These are phyloP conservation scores for Dipus sagitta DNA, from an alignment of 2,797 vertebrate genomes.

Conservation along the genomic window DNA sequence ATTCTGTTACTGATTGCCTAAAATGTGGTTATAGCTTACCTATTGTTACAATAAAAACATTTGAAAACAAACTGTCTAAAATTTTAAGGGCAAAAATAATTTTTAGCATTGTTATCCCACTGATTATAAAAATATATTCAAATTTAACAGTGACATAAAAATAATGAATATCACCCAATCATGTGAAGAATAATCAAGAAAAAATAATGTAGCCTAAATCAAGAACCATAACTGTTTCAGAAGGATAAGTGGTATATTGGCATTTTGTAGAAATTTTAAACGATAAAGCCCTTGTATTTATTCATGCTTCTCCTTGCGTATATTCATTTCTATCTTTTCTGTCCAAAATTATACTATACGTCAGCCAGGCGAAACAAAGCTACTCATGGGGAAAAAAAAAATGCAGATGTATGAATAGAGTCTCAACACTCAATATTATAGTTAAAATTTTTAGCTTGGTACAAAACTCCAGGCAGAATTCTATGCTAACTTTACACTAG, in stretches of 20 bases:
- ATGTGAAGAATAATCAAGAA: not conserved
- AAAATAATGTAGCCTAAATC: not conserved
- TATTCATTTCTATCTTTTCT: not conserved
- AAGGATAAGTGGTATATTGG: not conserved
- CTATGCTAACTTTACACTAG: not conserved
- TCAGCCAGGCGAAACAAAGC: not conserved
- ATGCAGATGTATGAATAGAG: not conserved
- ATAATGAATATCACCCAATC: not conserved
- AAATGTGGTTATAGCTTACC: not conserved
- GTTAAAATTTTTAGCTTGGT: not conserved
- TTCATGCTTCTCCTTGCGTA: not conserved
- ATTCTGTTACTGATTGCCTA: not conserved
- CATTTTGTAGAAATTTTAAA: not conserved
- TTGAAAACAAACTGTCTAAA: not conserved
- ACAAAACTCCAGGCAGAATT: not conserved
- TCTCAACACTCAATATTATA: not conserved
- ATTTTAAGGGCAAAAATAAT: not conserved
- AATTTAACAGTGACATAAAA: not conserved
- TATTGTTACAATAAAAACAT: not conserved
- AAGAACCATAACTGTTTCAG: not conserved
- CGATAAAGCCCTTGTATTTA: too few relatives aligned
- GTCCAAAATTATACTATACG: not conserved
- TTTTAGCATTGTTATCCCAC: not conserved
- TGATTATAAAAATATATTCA: not conserved
- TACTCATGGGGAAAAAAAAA: not conserved